Base-by-base conservation (phyloP, 2,797 vertebrate genomes). In the Phalanger gymnotis region DNA sequence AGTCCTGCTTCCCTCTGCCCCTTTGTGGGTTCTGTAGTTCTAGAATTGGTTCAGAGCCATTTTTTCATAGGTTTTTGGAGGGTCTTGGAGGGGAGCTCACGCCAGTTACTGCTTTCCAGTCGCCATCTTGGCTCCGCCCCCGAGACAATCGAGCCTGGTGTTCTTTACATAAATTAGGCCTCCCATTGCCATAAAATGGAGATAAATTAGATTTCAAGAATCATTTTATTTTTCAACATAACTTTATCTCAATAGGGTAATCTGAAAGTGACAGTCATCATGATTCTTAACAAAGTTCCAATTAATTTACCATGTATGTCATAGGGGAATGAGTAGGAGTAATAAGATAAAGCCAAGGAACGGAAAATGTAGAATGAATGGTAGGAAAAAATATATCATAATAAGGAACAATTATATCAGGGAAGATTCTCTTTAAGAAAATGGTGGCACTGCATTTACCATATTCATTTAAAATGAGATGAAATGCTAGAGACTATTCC, bases 191-290 rank as follows among this genome's bases (percentile, higher is more conserved):
- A 92, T 94, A 95, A 96, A 95, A 53, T 94, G 54, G 90, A 95
- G 81, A 95, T 95, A 95, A 97, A 96, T 96, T 96, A 96, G 56
- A 96, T 95, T 90, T 97, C 91, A 94, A 94, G 53, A 95, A 94
- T 94, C 55, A 93, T 96, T 97, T 97, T 97, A 97, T 94, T 96
- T 90, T 97, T 96, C 91, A 96, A 91, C 54, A 52, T 95, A 95
- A 97, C 96, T 96, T 97, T 54, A 95, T 96, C 92, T 96, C 92
- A 92, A 97, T 97, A 96, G 61, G 92, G 66, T 97, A 94, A 96
- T 96, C 66, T 95, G 96, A 97, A 96, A 96, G 93, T 97, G 66
- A 95, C n/a, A 87, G 90, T 93, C 34, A 53, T 94, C 94, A 96
- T 91, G 56, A 93, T 95, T 96, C 90, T 96, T 95, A 95, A 96